Evolutionary conservation across 2,888 invertebrate genomes (phyloP).

Genomic region (Idaea biselata): DNA sequence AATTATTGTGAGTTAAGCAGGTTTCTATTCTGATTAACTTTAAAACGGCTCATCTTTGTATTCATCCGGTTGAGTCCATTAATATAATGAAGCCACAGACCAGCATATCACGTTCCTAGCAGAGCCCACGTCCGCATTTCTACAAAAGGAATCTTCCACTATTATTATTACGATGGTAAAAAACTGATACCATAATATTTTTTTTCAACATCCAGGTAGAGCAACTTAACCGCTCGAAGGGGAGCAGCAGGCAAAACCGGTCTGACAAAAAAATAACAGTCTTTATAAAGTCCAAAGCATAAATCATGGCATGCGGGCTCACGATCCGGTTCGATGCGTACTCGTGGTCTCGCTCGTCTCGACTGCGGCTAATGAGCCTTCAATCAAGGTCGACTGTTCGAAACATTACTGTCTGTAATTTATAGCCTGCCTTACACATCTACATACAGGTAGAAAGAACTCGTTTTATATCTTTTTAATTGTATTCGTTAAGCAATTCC

Average conservation of each 20-base stretch:
- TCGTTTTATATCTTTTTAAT: conserved; percentile 13
- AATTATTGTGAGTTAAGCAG: no score
- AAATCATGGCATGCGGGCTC: conserved; percentile 78
- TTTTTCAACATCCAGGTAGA: conserved; percentile 69
- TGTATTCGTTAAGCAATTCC: conserved; percentile 14
- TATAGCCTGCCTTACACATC: conserved; percentile 42
- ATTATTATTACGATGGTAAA: conserved; percentile 74
- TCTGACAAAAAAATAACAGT: conserved; percentile 53
- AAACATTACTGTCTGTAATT: conserved; percentile 50
- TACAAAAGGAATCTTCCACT: conserved; percentile 75
- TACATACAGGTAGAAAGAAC: conserved; percentile 22
- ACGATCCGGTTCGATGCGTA: conserved; percentile 66
- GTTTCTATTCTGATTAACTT: conserved; percentile 47
- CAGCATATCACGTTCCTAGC: conserved; percentile 68
- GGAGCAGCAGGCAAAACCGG: conserved; percentile 63
- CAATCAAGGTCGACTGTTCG: conserved; percentile 72
- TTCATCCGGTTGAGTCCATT: conserved; percentile 75
- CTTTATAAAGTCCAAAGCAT: conserved; percentile 68
- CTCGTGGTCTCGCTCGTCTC: conserved; percentile 43
- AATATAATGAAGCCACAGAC: conserved; percentile 76
- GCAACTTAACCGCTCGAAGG: conserved; percentile 56
- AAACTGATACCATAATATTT: conserved; percentile 70
- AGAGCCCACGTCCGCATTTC: conserved; percentile 71
- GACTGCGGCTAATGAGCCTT: conserved; percentile 71
- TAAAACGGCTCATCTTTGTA: conserved; percentile 71